phyloP scores from a whole-genome alignment of 2,888 invertebrate genomes.

The Beris chalybata region DNA sequence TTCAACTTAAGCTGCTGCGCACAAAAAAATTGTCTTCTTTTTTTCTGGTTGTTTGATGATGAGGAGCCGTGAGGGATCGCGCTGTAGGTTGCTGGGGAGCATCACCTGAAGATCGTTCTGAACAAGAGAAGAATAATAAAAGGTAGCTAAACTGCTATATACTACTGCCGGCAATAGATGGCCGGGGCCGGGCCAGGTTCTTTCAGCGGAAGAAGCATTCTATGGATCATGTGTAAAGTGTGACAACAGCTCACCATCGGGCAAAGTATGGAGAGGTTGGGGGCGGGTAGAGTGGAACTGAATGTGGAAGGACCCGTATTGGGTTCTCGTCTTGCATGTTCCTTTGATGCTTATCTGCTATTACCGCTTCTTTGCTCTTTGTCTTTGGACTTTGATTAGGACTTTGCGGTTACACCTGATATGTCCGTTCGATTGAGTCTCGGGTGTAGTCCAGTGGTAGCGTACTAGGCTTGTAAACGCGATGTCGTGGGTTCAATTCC shows the following conservation, averaged over 20 bases:
- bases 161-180: too few species aligned
- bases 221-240: slow-evolving; percentile 36
- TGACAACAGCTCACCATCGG: slow-evolving; percentile 26
- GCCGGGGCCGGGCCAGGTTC: slow-evolving; percentile 11
- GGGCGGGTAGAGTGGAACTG: slow-evolving; percentile 4
- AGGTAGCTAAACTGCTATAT: too few species aligned
- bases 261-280: slow-evolving; percentile 11
- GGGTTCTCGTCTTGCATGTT: slow-evolving; percentile 33
- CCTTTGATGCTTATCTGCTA: slow-evolving; percentile 29
- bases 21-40: too few species aligned
- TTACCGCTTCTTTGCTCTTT: slow-evolving; percentile 33
- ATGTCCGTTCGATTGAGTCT: slow-evolving; percentile 35
- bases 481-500: too few species aligned
- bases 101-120: too few species aligned
- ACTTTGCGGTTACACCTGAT: slow-evolving; percentile 39
- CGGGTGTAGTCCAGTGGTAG: too few species aligned
- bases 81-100: too few species aligned
- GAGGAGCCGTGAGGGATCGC: too few species aligned
- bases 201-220: slow-evolving; percentile 26
- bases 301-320: slow-evolving; percentile 36
- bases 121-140: too few species aligned
- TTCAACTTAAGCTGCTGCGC: too few species aligned
- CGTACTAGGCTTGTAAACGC: too few species aligned
- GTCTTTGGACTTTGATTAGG: slow-evolving; percentile 35
- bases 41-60: too few species aligned